Percentiles rank a stretch among this genome's conserved stretches.
Conservation (phyloP, 1,140 invertebrate species). For the Drosophila novamexicana region DNA sequence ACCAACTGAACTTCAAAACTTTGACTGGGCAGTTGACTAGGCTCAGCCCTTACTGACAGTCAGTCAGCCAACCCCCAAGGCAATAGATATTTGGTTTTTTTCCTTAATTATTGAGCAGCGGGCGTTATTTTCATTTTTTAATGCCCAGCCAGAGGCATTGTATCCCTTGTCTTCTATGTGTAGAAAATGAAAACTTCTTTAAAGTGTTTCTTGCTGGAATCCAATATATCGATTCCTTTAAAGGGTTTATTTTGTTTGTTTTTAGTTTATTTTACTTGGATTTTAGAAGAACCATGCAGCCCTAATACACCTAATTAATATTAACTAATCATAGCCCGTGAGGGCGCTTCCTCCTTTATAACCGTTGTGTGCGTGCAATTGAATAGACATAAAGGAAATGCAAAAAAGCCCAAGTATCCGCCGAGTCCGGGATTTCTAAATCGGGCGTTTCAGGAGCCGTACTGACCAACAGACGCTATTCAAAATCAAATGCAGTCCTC, state of each 20-base stretch:
- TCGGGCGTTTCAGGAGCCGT: constrained; percentile 41
- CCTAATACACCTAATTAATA: constrained; percentile 4
- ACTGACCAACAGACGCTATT: constrained; percentile 44
- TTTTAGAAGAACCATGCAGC: not conserved
- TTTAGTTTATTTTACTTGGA: not conserved
- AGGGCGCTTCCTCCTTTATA: constrained; percentile 20
- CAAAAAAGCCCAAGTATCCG: constrained; percentile 30
- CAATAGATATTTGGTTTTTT: constrained; percentile 47
- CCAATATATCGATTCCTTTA: not conserved
- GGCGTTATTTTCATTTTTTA: constrained; percentile 23
- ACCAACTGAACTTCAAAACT: constrained; percentile 82
- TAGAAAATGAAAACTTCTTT: not conserved
- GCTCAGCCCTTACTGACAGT: not conserved
- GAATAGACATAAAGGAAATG: constrained; percentile 37
- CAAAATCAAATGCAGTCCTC: constrained; percentile 27
- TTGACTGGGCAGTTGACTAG: constrained; percentile 59
- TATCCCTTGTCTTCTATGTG: not conserved
- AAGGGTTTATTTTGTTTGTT: not conserved
- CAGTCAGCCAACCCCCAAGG: constrained; percentile 41
- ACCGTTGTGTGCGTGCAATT: constrained; percentile 2
- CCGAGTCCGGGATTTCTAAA: constrained; percentile 47
- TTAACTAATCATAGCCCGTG: not conserved
- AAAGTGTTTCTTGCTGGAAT: not conserved
- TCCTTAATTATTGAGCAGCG: constrained; percentile 64
- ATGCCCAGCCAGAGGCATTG: not conserved